Conservation (phyloP, 1,140 invertebrate species). For the Colletes latitarsis region DNA sequence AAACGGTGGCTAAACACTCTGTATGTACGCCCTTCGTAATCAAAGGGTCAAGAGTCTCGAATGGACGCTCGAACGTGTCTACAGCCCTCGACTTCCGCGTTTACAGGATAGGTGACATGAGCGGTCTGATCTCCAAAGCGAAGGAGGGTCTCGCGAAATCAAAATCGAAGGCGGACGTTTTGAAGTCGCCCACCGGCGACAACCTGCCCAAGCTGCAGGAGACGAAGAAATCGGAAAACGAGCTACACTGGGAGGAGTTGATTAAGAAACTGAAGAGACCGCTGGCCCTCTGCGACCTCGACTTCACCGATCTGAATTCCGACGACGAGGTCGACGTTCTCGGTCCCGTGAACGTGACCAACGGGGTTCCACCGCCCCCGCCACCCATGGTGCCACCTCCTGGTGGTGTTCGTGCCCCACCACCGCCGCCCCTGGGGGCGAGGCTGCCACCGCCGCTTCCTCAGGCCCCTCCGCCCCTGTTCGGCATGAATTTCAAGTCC, state of each 20-base stretch:
- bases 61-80: no score
- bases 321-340: constrained; percentile 88
- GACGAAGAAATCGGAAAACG: constrained; percentile 94
- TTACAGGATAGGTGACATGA: constrained; percentile 89
- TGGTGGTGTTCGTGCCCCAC: constrained; percentile 70
- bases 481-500: constrained; percentile 75
- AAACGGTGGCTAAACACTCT: no score
- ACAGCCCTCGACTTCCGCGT: neutral
- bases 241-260: constrained; percentile 97
- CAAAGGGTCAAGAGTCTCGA: no score
- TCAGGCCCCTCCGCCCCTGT: constrained; percentile 75
- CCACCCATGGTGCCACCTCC: constrained; percentile 82
- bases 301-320: constrained; percentile 95
- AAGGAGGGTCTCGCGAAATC: constrained; percentile 95
- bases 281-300: constrained; percentile 95
- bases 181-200: constrained; percentile 86
- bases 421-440: constrained; percentile 74
- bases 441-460: constrained; percentile 78
- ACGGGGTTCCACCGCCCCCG: constrained; percentile 87
- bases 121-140: constrained; percentile 94
- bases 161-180: constrained; percentile 87
- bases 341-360: constrained; percentile 83
- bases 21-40: no score
- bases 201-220: constrained; percentile 84
- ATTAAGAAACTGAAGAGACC: constrained; percentile 90